A percentile compares a stretch with the other conserved stretches of the same genome.
phyloP scores from a whole-genome alignment of 1,140 invertebrate species.

The Helicoverpa zea region DNA sequence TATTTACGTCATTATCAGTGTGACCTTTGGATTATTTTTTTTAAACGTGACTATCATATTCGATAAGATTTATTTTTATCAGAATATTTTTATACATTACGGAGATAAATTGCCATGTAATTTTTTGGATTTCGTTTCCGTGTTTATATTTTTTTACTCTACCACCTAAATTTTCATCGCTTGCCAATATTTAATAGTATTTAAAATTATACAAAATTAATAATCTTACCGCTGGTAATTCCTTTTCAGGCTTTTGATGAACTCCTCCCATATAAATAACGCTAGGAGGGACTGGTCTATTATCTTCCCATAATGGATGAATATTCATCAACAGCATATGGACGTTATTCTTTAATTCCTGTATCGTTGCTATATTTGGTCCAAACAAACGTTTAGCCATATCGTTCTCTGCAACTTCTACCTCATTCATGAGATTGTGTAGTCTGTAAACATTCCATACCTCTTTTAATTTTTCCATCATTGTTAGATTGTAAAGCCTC shows the following conservation, averaged over 20 bases:
- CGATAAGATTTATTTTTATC: too few species aligned
- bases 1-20: too few species aligned
- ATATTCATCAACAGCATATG: constrained; percentile 86
- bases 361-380: constrained; percentile 66
- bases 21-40: too few species aligned
- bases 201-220: too few species aligned
- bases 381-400: constrained; percentile 69
- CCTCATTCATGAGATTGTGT: neutral
- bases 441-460: constrained; percentile 51
- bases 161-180: too few species aligned
- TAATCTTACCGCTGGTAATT: constrained; percentile 57
- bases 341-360: constrained; percentile 80
- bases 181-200: too few species aligned
- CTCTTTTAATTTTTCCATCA: constrained; percentile 63
- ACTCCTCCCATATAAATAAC: constrained; percentile 82
- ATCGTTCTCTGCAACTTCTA: constrained; percentile 23
- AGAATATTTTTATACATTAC: too few species aligned
- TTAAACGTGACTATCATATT: too few species aligned
- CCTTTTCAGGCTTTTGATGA: constrained; percentile 76
- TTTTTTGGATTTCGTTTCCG: too few species aligned
- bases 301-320: constrained; percentile 76
- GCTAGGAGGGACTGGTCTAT: constrained; percentile 78
- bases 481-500: constrained; percentile 52
- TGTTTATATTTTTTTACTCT: too few species aligned
- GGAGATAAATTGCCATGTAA: too few species aligned